Evolutionary conservation across 2,888 invertebrate species (phyloP).

Genomic region (Disparrhopalites patrizii): DNA sequence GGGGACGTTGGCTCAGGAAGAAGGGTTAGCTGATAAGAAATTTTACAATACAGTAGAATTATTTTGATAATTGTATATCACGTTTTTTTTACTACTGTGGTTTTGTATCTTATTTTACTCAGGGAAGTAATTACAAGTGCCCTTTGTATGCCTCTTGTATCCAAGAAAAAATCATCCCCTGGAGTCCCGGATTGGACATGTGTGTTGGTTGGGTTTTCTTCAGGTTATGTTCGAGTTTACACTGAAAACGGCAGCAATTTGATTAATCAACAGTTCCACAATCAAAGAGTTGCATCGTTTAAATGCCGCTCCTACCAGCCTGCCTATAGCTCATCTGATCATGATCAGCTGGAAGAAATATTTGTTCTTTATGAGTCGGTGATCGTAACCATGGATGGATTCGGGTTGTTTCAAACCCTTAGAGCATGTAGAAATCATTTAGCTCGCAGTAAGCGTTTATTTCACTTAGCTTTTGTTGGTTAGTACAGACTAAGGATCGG

Average conservation of each 20-base stretch:
- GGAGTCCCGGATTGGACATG: conserved; percentile 90
- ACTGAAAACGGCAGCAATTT: conserved; percentile 81
- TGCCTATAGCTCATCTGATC: conserved; percentile 52
- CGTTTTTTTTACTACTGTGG: conserved; percentile 12
- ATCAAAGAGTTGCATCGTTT: conserved; percentile 70
- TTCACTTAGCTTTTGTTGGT: conserved; percentile 9
- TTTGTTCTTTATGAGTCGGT: conserved; percentile 68
- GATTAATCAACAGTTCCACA: conserved; percentile 77
- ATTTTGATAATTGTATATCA: not conserved
- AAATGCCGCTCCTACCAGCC: conserved; percentile 69
- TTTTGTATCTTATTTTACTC: conserved; percentile 34
- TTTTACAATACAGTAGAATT: not conserved
- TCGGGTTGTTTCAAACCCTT: conserved; percentile 73
- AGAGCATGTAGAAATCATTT: conserved; percentile 73
- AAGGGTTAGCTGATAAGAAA: conserved; percentile 50
- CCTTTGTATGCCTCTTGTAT: conserved; percentile 56
- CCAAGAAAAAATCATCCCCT: conserved; percentile 56
- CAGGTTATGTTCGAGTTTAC: conserved; percentile 81
- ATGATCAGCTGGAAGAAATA: conserved; percentile 63
- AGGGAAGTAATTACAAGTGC: conserved; percentile 57
- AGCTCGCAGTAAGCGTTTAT: conserved; percentile 63
- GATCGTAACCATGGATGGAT: conserved; percentile 70
- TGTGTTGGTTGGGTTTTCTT: conserved; percentile 76
- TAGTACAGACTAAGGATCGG: not conserved
- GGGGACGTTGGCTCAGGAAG: conserved; percentile 55